Percentiles rank a stretch among this genome's conserved stretches.
Conservation (phyloP, 2,113 vertebrate genomes). For the human region GRCh38 chr20:54877001-54877500, state of each 20-base stretch:
- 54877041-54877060: slow-evolving; percentile 49
- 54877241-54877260: not conserved
- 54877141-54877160: slow-evolving; percentile 57
- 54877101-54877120: slow-evolving; percentile 29
- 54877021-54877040: slow-evolving; percentile 55
- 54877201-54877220: slow-evolving; percentile 14
- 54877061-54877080: slow-evolving; percentile 62
- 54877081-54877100: slow-evolving; percentile 45
- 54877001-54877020: slow-evolving; percentile 60
- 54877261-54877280: not conserved
- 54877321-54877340: not conserved
- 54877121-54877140: slow-evolving; percentile 67
- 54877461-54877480: not conserved
- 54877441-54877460: not conserved
- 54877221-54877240: not conserved
- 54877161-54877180: not conserved
- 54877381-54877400: not conserved
- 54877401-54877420: not conserved
- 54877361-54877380: not conserved
- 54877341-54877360: not conserved
- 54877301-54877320: not conserved
- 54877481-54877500: not conserved
- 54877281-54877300: not conserved
- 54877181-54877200: not conserved
- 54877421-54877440: not conserved